Evolutionary conservation across 2,113 vertebrate species (phyloP), one percentile per base, ranked within the genome.

Genomic region (Parus major): DNA sequence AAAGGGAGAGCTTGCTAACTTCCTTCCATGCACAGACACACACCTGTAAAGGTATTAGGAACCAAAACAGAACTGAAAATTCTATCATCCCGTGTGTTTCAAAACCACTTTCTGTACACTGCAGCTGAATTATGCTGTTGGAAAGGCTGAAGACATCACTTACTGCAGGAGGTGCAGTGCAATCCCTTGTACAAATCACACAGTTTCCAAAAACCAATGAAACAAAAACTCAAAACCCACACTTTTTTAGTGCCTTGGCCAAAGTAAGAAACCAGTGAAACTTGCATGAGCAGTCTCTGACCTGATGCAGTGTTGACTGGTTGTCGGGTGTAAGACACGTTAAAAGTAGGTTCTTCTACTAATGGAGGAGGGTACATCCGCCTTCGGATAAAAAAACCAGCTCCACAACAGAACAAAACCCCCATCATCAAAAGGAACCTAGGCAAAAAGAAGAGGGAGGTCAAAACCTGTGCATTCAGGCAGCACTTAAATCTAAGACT

Each of bases 381-480:
- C 55, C 99, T 98, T 85, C 99, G 99, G 95, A 99, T 99, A 93
- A 99, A 99, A 97, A 99, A 99, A 56, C 99, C 99, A 0, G 99
- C 99, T 8, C 99, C 99, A 0, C 99, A 99, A 97, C 99, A 99
- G 97, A 99, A 99, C 85, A 99, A 63, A 90, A 99, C 99, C 3
- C 98, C 99, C 99, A 99, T 99, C 99, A 99, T 99, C 96, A 99
- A 97, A 60, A 99, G 98, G 93, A 99, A 98, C 99, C 99, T 99
- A 82, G 46, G 84, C 28, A 84, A 88, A 75, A 65, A 53, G 21
- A 94, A 56, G 80, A 59, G 33, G 4, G 5, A 75, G 65, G 24
- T 95, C 68, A 94, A 92, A 80, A 15, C 21, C 15, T 65, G 28
- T 6, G 1, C n/a, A 11, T 56, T 44, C 49, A 47, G n/a, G 55